Evolutionary conservation across 2,797 vertebrate genomes (phyloP), one percentile per base, ranked within the genome.

Genomic region (Crocodylus rhombifer): DNA sequence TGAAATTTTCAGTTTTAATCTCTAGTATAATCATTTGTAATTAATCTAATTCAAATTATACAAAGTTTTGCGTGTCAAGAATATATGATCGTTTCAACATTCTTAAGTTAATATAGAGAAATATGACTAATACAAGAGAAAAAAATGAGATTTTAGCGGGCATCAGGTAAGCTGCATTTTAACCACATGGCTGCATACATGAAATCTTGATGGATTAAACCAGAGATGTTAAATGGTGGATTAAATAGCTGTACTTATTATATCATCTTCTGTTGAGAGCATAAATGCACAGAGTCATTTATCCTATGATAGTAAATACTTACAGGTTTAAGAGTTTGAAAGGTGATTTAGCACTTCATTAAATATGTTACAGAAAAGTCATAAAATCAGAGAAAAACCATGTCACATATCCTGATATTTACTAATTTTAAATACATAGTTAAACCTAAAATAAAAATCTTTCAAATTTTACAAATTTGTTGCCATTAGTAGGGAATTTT

Each of bases 11-110:
- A 65, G 63, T 3, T 51, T 20, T 4, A 56, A 67, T 86, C 61
- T 64, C n/a, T 55, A 58, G 78, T 92, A 16, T 82, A 78, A 75
- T 91, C 91, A 77, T 77, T 78, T 88, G 14, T 63, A 75, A 36
- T 7, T 77, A 92, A 77, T 81, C n/a, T 79, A 76, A 64, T 83
- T 87, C 14, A 92, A 86, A 79, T 67, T 11, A 10, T 88, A 81
- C 56, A 94, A n/a, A 79, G 20, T 13, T 62, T 84, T 25, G 6
- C 77, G n/a, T 90, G 33, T 23, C 36, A 85, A 82, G 61, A 89
- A 84, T 90, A 25, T 90, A 15, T 58, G 76, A 17, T 84, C 9
- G 21, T 94, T 85, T 16, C 33, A 71, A 42, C 36, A 73, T 9
- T 9, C 42, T 51, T 51, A 51, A 51, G 55, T 58, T 83, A 77